Evolutionary conservation across 2,888 invertebrate species (phyloP).

Genomic region (Agrotis segetum): DNA sequence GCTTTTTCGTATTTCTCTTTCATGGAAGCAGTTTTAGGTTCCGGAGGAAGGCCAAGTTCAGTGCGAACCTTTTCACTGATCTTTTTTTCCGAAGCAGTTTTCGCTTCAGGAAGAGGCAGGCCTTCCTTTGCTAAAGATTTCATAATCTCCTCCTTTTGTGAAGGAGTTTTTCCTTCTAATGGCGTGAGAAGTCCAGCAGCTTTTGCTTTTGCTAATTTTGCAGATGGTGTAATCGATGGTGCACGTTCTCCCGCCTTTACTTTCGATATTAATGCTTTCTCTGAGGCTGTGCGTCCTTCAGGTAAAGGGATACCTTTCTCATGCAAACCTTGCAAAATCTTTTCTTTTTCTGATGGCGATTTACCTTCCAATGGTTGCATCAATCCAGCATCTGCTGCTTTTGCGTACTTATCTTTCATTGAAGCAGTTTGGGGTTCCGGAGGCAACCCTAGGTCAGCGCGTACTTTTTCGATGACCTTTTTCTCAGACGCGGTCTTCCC

Average conservation of each 20-base stretch:
- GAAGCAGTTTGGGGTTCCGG: too few species aligned
- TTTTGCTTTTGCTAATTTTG: background rate
- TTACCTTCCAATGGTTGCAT: conserved; percentile 8
- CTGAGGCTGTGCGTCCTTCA: conserved; percentile 18
- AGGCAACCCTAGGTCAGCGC: too few species aligned
- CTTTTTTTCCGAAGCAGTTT: conserved; percentile 38
- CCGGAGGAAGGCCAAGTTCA: conserved; percentile 44
- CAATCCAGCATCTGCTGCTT: too few species aligned
- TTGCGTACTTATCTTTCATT: too few species aligned
- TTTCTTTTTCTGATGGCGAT: conserved; percentile 11
- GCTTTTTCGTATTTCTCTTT: conserved; percentile 41
- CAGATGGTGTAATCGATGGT: background rate
- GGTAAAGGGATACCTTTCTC: conserved; percentile 16
- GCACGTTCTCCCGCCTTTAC: background rate
- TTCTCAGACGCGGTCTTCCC: too few species aligned
- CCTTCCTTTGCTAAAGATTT: conserved; percentile 41
- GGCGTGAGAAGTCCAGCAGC: conserved; percentile 30
- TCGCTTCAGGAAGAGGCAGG: conserved; percentile 39
- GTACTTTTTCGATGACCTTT: too few species aligned
- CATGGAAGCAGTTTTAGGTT: conserved; percentile 34
- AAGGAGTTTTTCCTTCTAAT: conserved; percentile 35
- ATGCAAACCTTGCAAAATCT: background rate
- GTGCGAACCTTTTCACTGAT: conserved; percentile 31
- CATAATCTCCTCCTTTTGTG: conserved; percentile 42
- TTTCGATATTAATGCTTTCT: conserved; percentile 4